Conservation (phyloP, 2,113 vertebrate genomes). For the Salminus brasiliensis region DNA sequence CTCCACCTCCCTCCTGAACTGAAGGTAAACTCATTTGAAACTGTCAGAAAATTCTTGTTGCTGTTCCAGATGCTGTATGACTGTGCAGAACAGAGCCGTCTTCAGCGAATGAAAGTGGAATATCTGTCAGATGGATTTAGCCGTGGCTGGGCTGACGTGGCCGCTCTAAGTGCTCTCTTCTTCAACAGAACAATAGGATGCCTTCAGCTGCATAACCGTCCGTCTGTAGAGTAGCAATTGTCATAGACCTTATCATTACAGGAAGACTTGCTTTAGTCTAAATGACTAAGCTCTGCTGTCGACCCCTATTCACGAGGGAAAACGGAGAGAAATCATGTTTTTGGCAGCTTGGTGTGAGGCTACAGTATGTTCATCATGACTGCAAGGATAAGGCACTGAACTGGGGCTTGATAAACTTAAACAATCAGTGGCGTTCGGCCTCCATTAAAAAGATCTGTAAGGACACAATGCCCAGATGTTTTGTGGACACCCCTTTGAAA, state of each 20-base stretch:
- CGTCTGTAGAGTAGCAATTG: constrained; percentile 14
- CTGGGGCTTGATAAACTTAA: neutral
- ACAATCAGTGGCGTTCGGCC: neutral
- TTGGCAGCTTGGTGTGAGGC: neutral
- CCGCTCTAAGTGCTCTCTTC: constrained; percentile 9
- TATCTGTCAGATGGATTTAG: constrained; percentile 17
- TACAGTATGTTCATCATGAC: neutral
- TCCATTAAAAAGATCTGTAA: too few relatives aligned
- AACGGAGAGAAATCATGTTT: neutral
- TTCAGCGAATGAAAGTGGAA: neutral
- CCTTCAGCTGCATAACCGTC: constrained; percentile 12
- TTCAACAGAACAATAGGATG: constrained; percentile 25
- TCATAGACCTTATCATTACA: constrained; percentile 34
- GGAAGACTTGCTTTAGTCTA: constrained; percentile 2
- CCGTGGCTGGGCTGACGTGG: neutral
- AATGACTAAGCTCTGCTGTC: neutral
- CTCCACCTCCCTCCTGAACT: neutral
- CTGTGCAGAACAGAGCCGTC: neutral
- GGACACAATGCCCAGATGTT: too few relatives aligned
- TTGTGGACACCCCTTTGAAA: too few relatives aligned
- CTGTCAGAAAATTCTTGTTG: neutral
- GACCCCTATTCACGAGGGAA: neutral
- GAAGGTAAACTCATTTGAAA: constrained; percentile 2
- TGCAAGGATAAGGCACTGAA: neutral
- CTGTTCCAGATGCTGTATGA: neutral